A percentile compares a stretch with the other conserved stretches of the same genome.
Conservation (phyloP, 2,888 invertebrate species). For the Ischnura elegans region DNA sequence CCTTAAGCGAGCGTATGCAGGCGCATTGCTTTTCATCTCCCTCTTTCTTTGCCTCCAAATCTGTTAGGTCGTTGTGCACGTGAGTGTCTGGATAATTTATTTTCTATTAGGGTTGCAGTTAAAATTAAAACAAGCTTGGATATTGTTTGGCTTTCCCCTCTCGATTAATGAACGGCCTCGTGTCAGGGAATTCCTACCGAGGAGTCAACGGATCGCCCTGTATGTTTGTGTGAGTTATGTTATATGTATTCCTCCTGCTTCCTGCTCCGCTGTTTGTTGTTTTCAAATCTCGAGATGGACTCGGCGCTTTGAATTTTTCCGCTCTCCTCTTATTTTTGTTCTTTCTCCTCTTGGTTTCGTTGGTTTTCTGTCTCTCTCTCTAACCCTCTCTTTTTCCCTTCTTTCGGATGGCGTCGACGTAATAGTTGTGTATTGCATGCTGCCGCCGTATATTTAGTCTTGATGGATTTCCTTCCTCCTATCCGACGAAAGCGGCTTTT, state of each 20-base stretch:
- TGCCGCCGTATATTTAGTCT: slow-evolving; percentile 13
- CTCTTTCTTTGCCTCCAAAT: background rate
- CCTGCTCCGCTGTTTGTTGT: background rate
- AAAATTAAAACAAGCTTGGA: background rate
- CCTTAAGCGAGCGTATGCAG: too few species aligned
- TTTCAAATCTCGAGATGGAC: background rate
- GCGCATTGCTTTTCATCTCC: background rate
- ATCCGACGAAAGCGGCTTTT: background rate
- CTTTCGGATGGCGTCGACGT: background rate
- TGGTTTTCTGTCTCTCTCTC: background rate
- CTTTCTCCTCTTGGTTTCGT: background rate
- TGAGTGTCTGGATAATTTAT: too few species aligned
- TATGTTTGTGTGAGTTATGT: background rate
- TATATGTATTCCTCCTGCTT: background rate
- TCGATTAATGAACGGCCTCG: slow-evolving; percentile 1
- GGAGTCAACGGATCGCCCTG: background rate
- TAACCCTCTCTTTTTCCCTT: background rate
- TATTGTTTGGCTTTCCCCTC: background rate
- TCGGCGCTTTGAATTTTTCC: background rate
- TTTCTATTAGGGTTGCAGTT: too few species aligned
- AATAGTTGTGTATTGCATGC: background rate
- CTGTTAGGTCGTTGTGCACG: background rate
- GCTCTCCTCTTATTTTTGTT: too few species aligned
- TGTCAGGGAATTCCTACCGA: background rate
- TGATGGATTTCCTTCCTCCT: slow-evolving; percentile 5